Evolutionary conservation across 2,888 invertebrate species (phyloP).

Genomic region (Formica aserva): DNA sequence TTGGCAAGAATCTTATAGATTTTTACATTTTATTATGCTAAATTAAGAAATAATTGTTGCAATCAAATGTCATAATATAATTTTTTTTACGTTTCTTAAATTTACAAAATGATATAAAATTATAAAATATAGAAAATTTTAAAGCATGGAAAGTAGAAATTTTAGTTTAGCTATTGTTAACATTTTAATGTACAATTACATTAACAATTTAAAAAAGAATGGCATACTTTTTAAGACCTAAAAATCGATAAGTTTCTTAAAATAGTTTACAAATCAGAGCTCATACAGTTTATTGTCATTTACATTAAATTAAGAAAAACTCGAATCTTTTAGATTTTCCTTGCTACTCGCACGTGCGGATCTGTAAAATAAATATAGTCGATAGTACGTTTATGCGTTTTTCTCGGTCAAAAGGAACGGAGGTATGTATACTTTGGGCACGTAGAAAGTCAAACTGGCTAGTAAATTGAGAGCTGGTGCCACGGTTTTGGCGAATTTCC

Average conservation of each 20-base stretch:
- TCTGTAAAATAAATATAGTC: conserved; percentile 8
- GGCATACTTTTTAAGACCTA: not conserved
- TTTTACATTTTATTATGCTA: not conserved
- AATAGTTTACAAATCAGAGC: not conserved
- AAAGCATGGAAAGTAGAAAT: not conserved
- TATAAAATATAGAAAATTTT: not conserved
- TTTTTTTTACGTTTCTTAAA: not conserved
- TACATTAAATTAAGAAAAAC: not conserved
- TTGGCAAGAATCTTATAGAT: not conserved
- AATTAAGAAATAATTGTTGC: not conserved
- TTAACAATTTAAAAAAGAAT: not conserved
- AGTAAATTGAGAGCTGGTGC: conserved; percentile 59
- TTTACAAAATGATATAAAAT: not conserved
- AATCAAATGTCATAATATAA: not conserved
- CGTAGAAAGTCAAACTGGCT: conserved; percentile 49
- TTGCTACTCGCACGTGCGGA: not conserved
- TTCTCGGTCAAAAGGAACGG: conserved; percentile 29
- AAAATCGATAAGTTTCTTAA: not conserved
- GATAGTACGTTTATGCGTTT: conserved; percentile 6
- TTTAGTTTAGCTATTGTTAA: not conserved
- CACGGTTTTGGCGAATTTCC: conserved; percentile 67
- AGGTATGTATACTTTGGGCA: conserved; percentile 40
- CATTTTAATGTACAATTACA: not conserved
- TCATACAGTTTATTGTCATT: not conserved
- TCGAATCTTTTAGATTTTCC: not conserved